Evolutionary conservation across 2,113 vertebrate genomes (phyloP).

Genomic region (Physeter macrocephalus): DNA sequence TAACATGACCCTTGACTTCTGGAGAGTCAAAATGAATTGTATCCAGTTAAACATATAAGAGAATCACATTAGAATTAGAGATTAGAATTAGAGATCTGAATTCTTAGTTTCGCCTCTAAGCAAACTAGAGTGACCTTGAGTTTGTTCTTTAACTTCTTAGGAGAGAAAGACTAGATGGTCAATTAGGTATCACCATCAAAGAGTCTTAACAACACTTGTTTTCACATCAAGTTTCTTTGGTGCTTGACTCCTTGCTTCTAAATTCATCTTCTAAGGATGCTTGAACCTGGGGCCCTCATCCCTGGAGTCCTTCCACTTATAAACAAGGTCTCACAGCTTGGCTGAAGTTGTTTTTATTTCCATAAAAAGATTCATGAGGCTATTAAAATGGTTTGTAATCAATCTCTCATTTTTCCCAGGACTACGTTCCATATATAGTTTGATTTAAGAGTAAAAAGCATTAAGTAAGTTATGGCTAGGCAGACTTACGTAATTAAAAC

Average conservation of each 20-base stretch:
- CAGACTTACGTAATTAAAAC: slow-evolving; percentile 65
- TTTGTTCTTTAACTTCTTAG: slow-evolving; percentile 8
- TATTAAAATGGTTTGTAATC: slow-evolving; percentile 58
- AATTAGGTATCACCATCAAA: neutral
- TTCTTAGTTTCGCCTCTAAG: neutral
- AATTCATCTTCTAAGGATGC: neutral
- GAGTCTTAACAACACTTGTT: neutral
- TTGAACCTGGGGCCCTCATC: neutral
- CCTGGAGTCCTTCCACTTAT: neutral
- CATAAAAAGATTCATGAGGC: slow-evolving; percentile 50
- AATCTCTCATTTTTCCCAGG: neutral
- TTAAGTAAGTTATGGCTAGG: slow-evolving; percentile 56
- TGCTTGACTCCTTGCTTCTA: neutral
- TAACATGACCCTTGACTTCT: neutral
- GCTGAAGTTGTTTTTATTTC: slow-evolving; percentile 27
- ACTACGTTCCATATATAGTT: slow-evolving; percentile 51
- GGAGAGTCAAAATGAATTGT: neutral
- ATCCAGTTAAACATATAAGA: neutral
- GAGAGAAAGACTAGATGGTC: neutral
- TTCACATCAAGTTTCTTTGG: neutral
- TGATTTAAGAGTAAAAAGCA: slow-evolving; percentile 65
- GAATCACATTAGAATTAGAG: neutral
- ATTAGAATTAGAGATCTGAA: neutral
- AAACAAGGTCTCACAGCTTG: slow-evolving; percentile 9
- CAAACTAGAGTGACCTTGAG: neutral